phyloP scores from a whole-genome alignment of 2,797 vertebrate genomes.

The Hydrolagus colliei region DNA sequence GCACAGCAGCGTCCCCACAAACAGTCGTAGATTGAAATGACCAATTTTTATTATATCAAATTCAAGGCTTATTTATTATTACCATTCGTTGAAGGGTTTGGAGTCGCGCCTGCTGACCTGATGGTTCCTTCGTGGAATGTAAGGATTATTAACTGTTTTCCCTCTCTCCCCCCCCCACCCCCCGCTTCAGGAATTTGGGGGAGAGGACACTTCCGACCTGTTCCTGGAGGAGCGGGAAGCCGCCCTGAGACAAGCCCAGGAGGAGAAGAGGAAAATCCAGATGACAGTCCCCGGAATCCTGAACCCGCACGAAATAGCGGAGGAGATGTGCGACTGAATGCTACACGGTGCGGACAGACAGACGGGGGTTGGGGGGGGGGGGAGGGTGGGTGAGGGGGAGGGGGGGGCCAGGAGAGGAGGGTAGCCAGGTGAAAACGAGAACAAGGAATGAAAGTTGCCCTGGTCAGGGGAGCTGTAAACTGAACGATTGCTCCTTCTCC shows the following conservation, averaged over 20 bases:
- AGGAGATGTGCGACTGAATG: slow-evolving; percentile 96
- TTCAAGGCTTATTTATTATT: no score
- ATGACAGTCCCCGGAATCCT: slow-evolving; percentile 96
- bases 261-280: slow-evolving; percentile 97
- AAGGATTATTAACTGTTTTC: no score
- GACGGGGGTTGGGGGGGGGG: neutral
- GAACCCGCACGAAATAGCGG: slow-evolving; percentile 95
- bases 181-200: slow-evolving; percentile 78
- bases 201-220: slow-evolving; percentile 91
- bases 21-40: no score
- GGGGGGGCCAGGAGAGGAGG: neutral
- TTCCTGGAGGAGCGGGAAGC: slow-evolving; percentile 93
- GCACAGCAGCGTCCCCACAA: no score
- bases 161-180: fast-evolving
- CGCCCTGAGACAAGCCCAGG: slow-evolving; percentile 86
- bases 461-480: no score
- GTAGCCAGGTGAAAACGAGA: neutral
- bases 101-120: no score
- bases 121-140: no score
- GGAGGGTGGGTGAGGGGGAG: no score
- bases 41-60: no score
- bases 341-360: neutral
- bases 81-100: no score
- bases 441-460: no score
- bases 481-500: neutral